Base-by-base conservation (phyloP, 2,888 invertebrate species). In the Drosophila tanythrix region DNA sequence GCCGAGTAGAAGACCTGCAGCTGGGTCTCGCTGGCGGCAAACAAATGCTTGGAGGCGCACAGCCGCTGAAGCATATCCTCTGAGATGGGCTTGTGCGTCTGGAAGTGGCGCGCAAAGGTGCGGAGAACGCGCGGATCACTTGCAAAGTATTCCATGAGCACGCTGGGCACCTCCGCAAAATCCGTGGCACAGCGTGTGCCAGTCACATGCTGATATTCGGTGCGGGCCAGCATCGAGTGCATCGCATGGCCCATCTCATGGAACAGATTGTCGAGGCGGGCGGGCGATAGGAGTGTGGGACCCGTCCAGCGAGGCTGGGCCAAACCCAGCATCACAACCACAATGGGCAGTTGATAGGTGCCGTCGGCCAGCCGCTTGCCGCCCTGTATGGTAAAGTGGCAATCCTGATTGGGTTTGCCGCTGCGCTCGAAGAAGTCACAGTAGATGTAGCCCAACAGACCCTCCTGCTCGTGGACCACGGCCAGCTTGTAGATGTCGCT, bases 241-340 rank as follows among this genome's bases (percentile, higher is more conserved):
- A 99, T 96, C 21, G 99, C 99, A 94, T 99, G 99, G 0, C 99
- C 99, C 96, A 98, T 96, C 94, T 99, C 99, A 93, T 99, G 99
- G 93, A 99, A 99, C 79, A 99, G 94, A 94, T 99, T 99, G 93
- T 99, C 99, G 11, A 99, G 96, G 90, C 97, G 96, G 25, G 95
- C 95, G 0, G 97, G 97, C 31, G 96, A 95, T 63, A 99, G 94
- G 60, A 99, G 94, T 51, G 97, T 96, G 1, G 97, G 97, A 6
- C 95, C 95, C 0, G 95, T 95, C 95, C 95, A 95, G 78, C 95
- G 95, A 0, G 97, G 97, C 38, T 96, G 94, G 51, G 96, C 95
- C 63, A 99, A 94, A 74, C 98, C 98, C 67, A 99, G 93, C 96
- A 98, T 97, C 52, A 99, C 94, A 21, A 99, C 99, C 1, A 99